Base-by-base conservation (phyloP, 2,113 vertebrate genomes). In the Laticauda laticaudata region DNA sequence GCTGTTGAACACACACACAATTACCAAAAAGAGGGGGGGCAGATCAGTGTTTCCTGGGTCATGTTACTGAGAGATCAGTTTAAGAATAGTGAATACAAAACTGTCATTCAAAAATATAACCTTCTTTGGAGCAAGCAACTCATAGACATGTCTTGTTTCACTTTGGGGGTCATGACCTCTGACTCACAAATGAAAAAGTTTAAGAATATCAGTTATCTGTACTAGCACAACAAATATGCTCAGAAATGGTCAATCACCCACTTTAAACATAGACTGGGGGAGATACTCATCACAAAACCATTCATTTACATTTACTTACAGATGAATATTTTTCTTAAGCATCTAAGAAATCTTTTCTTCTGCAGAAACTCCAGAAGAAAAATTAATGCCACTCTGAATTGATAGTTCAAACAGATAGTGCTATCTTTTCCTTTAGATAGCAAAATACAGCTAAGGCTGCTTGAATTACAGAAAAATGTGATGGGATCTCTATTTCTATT, bases 191-290 rank as follows among this genome's bases (percentile, higher is more conserved):
- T 85, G 23, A 54, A 56, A 45, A 56, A 86, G 23, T 45, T 86
- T 7, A 45, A 85, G 24, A 86, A 34, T 53, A 85, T 56, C 54
- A 86, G 21, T 26, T 55, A 54, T 23, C 53, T 91, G 21, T 91
- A 43, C 23, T 91, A 86, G 87, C 85, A 51, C 2, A 64, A 57
- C 26, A 90, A 26, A 56, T 39, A 43, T 39, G 39, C 21, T 95
- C 88, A 85, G 94, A 95, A 95, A 96, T 59, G 94, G 94, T 94
- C 94, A 93, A 96, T 93, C 95, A 95, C 93, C 94, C 90, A 92
- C 92, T 95, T 94, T 89, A 88, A 94, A 96, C 94, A 53, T 91
- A 95, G 92, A 39, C 7, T 39, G 29, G 95, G 91, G n/a, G 1
- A 53, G 94, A 95, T 92, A 93, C 85, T 93, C 89, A 93, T 95